Percentiles rank a stretch among this genome's conserved stretches.
Conservation (phyloP, 2,888 invertebrate species). For the Hipparchia semele region DNA sequence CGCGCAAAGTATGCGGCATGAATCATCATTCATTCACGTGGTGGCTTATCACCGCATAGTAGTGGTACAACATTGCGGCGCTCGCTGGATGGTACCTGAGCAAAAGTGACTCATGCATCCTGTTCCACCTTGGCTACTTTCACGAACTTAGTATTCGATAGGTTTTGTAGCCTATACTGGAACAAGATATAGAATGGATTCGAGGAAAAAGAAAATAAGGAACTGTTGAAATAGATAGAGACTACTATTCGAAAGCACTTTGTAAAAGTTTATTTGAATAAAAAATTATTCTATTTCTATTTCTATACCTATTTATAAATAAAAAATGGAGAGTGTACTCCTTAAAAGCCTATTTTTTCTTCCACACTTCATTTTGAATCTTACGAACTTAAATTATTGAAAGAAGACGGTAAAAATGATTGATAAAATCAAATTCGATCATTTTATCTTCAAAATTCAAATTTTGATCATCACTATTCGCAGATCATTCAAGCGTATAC, state of each 20-base stretch:
- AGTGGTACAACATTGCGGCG: conserved; percentile 58
- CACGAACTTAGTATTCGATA: conserved; percentile 54
- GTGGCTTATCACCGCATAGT: conserved; percentile 67
- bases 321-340: too few species aligned
- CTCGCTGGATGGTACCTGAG: conserved; percentile 72
- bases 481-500: conserved; percentile 1
- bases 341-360: too few species aligned
- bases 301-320: too few species aligned
- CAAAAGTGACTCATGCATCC: conserved; percentile 74
- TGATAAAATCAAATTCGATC: too few species aligned
- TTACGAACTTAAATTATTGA: too few species aligned
- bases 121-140: conserved; percentile 75
- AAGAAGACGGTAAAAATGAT: too few species aligned
- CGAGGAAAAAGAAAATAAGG: conserved; percentile 13
- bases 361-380: too few species aligned
- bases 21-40: conserved; percentile 73
- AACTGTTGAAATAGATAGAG: background rate
- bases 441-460: too few species aligned
- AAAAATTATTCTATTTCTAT: too few species aligned
- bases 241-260: too few species aligned
- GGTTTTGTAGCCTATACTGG: conserved; percentile 30
- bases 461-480: background rate
- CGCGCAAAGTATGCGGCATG: conserved; percentile 48
- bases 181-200: conserved; percentile 24
- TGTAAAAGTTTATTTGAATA: too few species aligned